These are phyloP conservation scores for Danio kyathit DNA, from an alignment of 2,797 vertebrate genomes.

Conservation along the genomic window DNA sequence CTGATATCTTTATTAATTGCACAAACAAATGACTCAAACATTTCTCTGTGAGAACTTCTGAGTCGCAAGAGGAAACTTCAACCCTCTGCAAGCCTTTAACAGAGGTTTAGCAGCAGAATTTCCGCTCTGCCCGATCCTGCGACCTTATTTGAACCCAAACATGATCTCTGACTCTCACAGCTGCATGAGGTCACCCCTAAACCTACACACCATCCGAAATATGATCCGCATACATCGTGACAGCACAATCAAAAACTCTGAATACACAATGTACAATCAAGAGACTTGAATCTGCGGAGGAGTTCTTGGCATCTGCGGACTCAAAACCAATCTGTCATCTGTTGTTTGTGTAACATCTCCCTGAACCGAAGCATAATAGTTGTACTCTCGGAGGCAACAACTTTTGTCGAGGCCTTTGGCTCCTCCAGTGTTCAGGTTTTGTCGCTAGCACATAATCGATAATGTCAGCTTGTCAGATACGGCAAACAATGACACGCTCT, in stretches of 20 bases:
- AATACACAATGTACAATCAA: conserved; percentile 33
- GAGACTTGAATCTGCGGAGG: conserved; percentile 28
- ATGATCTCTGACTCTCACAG: conserved; percentile 56
- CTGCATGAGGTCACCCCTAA: conserved; percentile 54
- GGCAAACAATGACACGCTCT: conserved; percentile 29
- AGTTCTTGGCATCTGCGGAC: conserved; percentile 15
- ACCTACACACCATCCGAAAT: conserved; percentile 17
- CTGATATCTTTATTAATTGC: background rate
- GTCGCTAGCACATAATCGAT: conserved; percentile 21
- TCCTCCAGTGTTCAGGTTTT: background rate
- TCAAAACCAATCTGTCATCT: conserved; percentile 30
- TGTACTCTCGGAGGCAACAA: conserved; percentile 3
- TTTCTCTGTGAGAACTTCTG: conserved; percentile 23
- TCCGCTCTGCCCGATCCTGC: conserved; percentile 44
- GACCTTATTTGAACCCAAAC: conserved; percentile 37
- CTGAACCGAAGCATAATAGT: conserved; percentile 25
- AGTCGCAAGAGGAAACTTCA: background rate
- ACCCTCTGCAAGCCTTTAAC: conserved; percentile 36
- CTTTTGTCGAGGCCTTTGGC: conserved; percentile 7
- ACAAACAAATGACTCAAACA: background rate
- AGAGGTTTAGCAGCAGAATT: conserved; percentile 45
- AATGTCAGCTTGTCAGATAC: background rate
- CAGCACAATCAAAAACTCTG: conserved; percentile 38
- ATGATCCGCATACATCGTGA: conserved; percentile 25
- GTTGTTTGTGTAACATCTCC: conserved; percentile 44